Evolutionary conservation across 2,113 vertebrate species (phyloP), one percentile per base, ranked within the genome.

Genomic region (Bostrychus sinensis): DNA sequence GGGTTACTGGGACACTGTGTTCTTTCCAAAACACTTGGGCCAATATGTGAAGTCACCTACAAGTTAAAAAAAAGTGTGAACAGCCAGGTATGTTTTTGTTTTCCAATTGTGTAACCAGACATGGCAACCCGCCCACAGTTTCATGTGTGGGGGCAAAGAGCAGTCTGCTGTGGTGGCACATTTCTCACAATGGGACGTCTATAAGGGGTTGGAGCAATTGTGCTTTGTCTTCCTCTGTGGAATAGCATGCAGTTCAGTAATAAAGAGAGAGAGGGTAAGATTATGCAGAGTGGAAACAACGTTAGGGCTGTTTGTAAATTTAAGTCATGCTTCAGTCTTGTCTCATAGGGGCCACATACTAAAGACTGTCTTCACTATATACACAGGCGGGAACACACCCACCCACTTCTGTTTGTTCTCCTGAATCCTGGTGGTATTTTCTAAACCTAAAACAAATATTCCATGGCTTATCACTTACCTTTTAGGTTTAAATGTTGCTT

Each of bases 161-260:
- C 71, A 81, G 70, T 80, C 81, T 88, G 85, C 86, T 77, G 83
- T 80, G 67, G 77, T 84, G 78, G 64, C 69, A 80, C 57, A 55
- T 80, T 38, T 61, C 79, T 75, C 70, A 91, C 89, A 92, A 92
- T 87, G 78, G 83, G 75, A 74, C 66, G 84, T 69, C 81, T 90
- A 81, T 90, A 17, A 8, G 22, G 25, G 65, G 74, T 37, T 66
- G 70, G 26, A 75, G 65, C 37, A 71, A 91, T 91, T 90, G 89
- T 90, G 78, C 89, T 88, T 92, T 91, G 89, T 91, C 83, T 67
- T 55, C 25, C 54, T 26, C 38, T 8, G 65, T 74, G 62, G 77
- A 90, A 90, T 88, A 88, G 85, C 85, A 82, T 82, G 86, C 85
- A 56, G 85, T 69, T 70, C 76, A 67, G 79, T 71, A 69, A 81